Percentiles rank a stretch among this genome's conserved stretches.
phyloP scores from a whole-genome alignment of 2,888 invertebrate species.

The Agonopterix subpropinquella region DNA sequence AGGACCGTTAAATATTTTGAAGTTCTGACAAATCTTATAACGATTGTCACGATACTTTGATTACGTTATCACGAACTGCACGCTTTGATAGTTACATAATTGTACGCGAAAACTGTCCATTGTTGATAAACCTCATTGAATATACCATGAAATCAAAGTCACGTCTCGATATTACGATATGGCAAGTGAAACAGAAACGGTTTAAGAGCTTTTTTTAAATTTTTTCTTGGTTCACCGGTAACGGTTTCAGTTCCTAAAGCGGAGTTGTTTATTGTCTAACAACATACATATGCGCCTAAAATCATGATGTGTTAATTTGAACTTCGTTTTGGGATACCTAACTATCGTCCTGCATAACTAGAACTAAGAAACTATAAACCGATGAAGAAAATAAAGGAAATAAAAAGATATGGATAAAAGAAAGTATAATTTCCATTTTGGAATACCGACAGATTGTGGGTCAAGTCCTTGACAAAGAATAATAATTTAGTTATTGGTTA shows the following conservation, averaged over 20 bases:
- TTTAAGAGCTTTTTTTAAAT: slow-evolving; percentile 55
- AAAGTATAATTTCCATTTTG: too few species aligned
- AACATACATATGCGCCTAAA: too few species aligned
- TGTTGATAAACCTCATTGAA: slow-evolving; percentile 46
- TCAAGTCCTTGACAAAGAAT: not conserved
- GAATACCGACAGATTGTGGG: not conserved
- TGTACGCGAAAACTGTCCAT: slow-evolving; percentile 37
- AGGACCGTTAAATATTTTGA: slow-evolving; percentile 1
- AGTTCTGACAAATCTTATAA: slow-evolving; percentile 9
- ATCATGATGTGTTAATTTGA: too few species aligned
- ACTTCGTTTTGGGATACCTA: too few species aligned
- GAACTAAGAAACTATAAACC: too few species aligned
- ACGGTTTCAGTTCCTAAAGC: slow-evolving; percentile 45
- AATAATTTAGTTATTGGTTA: slow-evolving; percentile 10
- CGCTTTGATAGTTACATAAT: slow-evolving; percentile 49
- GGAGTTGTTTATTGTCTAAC: too few species aligned
- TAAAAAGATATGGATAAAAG: too few species aligned
- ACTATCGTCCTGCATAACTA: too few species aligned
- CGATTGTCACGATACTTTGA: slow-evolving; percentile 23
- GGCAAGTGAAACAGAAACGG: slow-evolving; percentile 66
- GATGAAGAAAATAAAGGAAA: too few species aligned
- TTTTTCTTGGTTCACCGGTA: slow-evolving; percentile 35
- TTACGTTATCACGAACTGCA: slow-evolving; percentile 36
- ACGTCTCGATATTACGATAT: slow-evolving; percentile 58
- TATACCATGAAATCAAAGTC: slow-evolving; percentile 57